phyloP scores from a whole-genome alignment of 2,797 vertebrate species.

The Microhierax caerulescens region DNA sequence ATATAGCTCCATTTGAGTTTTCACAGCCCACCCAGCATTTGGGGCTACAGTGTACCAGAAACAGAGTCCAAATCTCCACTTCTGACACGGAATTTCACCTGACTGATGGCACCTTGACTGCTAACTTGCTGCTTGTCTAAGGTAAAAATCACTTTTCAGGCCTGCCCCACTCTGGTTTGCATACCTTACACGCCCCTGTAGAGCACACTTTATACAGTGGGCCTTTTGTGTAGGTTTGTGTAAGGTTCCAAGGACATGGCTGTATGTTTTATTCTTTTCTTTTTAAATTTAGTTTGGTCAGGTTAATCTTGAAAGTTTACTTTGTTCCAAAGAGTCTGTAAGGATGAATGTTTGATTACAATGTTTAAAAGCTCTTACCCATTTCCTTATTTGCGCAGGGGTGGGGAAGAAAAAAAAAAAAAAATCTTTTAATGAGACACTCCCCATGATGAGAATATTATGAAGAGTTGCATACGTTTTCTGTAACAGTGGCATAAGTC shows the following conservation, averaged over 20 bases:
- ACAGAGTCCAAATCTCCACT: slow-evolving; percentile 44
- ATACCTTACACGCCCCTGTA: slow-evolving; percentile 30
- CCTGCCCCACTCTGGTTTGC: slow-evolving; percentile 35
- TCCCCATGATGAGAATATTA: neutral
- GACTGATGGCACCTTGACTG: slow-evolving; percentile 34
- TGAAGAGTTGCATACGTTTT: neutral
- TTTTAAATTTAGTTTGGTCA: neutral
- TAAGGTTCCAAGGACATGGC: neutral
- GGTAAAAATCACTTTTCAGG: slow-evolving; percentile 55
- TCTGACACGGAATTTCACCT: slow-evolving; percentile 59
- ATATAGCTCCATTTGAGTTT: neutral
- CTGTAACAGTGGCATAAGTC: neutral
- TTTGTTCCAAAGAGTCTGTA: neutral
- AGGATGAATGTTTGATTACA: slow-evolving; percentile 29
- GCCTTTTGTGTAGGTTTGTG: neutral
- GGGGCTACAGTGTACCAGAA: neutral
- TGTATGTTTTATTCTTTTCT: neutral
- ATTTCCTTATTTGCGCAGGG: neutral
- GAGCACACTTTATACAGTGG: slow-evolving; percentile 51
- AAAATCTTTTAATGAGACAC: neutral
- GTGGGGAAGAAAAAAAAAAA: neutral
- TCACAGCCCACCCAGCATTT: neutral
- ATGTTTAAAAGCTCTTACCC: neutral
- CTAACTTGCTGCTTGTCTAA: slow-evolving; percentile 48
- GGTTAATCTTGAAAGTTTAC: slow-evolving; percentile 6